Percentiles rank a stretch among this genome's conserved stretches.
phyloP scores from a whole-genome alignment of 1,140 invertebrate genomes.

The Drosophila simulans region DNA sequence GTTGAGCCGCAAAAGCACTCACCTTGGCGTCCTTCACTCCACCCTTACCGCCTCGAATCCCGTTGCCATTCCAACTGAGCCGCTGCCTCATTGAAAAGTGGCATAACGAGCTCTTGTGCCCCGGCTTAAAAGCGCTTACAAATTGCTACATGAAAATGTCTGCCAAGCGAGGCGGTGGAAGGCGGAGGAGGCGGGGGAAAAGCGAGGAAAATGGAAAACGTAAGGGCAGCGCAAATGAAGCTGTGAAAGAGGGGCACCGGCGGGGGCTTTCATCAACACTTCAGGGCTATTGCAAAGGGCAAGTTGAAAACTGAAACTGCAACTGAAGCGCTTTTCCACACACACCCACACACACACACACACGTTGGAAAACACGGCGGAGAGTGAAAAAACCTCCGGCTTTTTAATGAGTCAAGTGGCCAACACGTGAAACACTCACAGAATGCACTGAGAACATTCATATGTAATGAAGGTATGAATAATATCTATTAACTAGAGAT shows the following conservation, averaged over 20 bases:
- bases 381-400: constrained; percentile 28
- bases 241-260: not conserved
- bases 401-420: constrained; percentile 82
- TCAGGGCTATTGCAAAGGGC: constrained; percentile 50
- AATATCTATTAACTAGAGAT: too few relatives aligned
- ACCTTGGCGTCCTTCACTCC: constrained; percentile 30
- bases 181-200: not conserved
- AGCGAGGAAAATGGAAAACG: constrained; percentile 6
- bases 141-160: constrained; percentile 74
- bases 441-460: not conserved
- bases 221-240: constrained; percentile 28
- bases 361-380: constrained; percentile 17
- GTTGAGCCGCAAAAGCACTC: constrained; percentile 41
- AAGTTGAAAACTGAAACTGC: constrained; percentile 76
- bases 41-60: not conserved
- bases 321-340: constrained; percentile 74
- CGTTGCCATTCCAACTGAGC: constrained; percentile 29
- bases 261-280: constrained; percentile 70
- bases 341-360: constrained; percentile 27
- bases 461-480: not conserved
- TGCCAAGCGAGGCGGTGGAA: constrained; percentile 5
- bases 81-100: constrained; percentile 72
- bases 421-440: constrained; percentile 58
- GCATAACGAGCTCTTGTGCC: constrained; percentile 77
- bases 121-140: constrained; percentile 81